These are phyloP conservation scores for Trissonchulus latispiculum DNA, from an alignment of 2,888 invertebrate species.

Conservation along the genomic window DNA sequence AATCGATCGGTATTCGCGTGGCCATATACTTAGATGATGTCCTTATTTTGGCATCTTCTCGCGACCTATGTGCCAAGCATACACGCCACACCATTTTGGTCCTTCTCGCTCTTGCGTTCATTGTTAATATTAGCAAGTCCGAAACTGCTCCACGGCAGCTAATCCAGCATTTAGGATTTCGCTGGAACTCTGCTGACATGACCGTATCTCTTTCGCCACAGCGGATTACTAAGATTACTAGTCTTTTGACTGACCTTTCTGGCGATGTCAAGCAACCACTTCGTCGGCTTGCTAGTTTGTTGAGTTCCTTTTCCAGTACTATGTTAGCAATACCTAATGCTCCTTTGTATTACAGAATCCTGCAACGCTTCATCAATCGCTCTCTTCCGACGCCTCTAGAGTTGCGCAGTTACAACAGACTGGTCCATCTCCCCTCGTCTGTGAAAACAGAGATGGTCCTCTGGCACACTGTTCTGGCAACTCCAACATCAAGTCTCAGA, in stretches of 20 bases:
- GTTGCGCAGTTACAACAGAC: neutral
- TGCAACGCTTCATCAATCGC: neutral
- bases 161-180: neutral
- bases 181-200: neutral
- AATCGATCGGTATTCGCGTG: neutral
- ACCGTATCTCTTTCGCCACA: neutral
- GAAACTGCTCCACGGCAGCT: neutral
- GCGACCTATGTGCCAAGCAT: no score
- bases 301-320: neutral
- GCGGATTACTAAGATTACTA: neutral
- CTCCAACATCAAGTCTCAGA: no score
- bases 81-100: neutral
- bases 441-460: neutral
- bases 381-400: neutral
- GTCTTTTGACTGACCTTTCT: neutral
- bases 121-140: neutral
- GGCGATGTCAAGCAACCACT: neutral
- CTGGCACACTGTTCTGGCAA: no score
- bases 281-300: neutral
- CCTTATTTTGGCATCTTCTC: neutral
- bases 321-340: neutral
- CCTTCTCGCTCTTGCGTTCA: neutral
- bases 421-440: neutral
- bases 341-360: neutral
- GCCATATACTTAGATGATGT: neutral